Evolutionary conservation across 2,797 vertebrate species (phyloP).

Genomic region (Cephalopachus bancanus): DNA sequence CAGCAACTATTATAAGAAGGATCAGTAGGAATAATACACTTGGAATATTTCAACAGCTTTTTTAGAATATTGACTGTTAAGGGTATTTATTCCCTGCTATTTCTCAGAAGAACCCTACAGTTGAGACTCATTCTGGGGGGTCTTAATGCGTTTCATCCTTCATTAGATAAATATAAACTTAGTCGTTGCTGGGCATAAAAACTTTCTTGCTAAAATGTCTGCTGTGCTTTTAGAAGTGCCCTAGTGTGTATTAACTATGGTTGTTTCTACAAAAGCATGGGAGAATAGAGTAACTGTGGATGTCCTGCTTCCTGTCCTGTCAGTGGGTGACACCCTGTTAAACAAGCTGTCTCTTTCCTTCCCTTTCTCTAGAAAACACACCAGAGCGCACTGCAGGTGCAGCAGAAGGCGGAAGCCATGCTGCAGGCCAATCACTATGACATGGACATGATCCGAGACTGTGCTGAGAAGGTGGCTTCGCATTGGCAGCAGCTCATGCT

Average conservation of each 20-base stretch:
- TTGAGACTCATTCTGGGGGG: neutral
- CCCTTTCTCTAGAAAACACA: constrained; percentile 92
- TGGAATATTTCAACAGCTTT: neutral
- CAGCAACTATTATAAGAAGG: neutral
- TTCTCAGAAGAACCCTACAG: neutral
- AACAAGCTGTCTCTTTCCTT: neutral
- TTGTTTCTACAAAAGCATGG: rapidly evolving
- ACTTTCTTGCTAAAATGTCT: neutral
- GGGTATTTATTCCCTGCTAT: neutral
- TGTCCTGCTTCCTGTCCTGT: neutral
- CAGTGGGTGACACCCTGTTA: rapidly evolving
- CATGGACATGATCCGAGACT: constrained; percentile 99
- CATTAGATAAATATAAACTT: constrained; percentile 21
- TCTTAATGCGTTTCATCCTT: constrained; percentile 16
- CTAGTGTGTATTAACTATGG: neutral
- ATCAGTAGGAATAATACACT: neutral
- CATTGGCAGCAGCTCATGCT: constrained; percentile 99
- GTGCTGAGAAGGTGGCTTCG: constrained; percentile 97
- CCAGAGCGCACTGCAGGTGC: constrained; percentile 97
- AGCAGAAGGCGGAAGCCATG: constrained; percentile 98
- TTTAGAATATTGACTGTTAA: neutral
- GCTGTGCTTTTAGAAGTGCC: neutral
- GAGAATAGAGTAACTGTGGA: rapidly evolving
- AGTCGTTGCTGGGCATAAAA: neutral
- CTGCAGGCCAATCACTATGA: constrained; percentile 99